Evolutionary conservation across 92 coral and sea anemone species (phyloP).

Genomic region (Pocillopora meandrina): DNA sequence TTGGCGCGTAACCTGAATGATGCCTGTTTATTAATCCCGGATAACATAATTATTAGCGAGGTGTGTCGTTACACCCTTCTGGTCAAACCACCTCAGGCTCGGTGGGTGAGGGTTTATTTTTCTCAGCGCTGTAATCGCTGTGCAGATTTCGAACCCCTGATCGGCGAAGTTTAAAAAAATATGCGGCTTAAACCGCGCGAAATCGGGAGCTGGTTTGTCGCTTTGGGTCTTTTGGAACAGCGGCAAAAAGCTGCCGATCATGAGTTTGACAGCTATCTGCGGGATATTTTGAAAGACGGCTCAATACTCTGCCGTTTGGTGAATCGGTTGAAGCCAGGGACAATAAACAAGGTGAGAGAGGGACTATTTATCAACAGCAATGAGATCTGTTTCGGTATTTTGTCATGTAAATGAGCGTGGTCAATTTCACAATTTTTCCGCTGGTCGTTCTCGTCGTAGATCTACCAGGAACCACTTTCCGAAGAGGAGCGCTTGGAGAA

Average conservation of each 20-base stretch:
- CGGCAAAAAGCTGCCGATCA: constrained; percentile 41
- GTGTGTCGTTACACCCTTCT: constrained; percentile 44
- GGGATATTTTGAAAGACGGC: constrained; percentile 68
- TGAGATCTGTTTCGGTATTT: constrained; percentile 30
- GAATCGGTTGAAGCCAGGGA: constrained; percentile 73
- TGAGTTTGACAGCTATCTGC: constrained; percentile 44
- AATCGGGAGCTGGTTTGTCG: constrained; percentile 63
- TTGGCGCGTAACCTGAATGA: constrained; percentile 30
- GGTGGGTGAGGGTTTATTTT: constrained; percentile 21
- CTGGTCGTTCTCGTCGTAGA: constrained; percentile 60
- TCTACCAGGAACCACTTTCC: constrained; percentile 61
- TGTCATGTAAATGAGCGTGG: constrained; percentile 68
- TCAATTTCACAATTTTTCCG: constrained; percentile 39
- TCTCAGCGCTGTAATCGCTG: constrained; percentile 8
- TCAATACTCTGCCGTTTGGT: constrained; percentile 70
- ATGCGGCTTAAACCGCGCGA: constrained; percentile 50
- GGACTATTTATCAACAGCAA: constrained; percentile 34
- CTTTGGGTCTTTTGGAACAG: constrained; percentile 64
- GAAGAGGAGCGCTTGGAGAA: constrained; percentile 66
- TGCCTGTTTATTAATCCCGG: constrained; percentile 15
- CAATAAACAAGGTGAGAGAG: constrained; percentile 71
- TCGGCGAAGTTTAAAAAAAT: constrained; percentile 13
- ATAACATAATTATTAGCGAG: constrained; percentile 26
- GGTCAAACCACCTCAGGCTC: constrained; percentile 21
- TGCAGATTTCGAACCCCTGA: constrained; percentile 11